A percentile compares a stretch with the other conserved stretches of the same genome.
These are phyloP conservation scores for Criorhina ranunculi DNA, from an alignment of 2,888 invertebrate species.

Conservation along the genomic window DNA sequence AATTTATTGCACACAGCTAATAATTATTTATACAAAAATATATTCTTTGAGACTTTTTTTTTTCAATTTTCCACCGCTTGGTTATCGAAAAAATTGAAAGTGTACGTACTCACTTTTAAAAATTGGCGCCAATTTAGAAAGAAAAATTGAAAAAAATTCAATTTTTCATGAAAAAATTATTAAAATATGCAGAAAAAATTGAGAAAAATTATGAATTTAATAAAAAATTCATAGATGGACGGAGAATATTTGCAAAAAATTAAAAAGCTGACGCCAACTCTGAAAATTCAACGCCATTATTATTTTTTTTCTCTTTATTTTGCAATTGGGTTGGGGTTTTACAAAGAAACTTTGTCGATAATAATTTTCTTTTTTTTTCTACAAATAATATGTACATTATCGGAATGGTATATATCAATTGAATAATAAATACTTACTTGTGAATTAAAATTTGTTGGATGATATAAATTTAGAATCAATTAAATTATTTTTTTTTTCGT, in stretches of 20 bases:
- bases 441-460: no score
- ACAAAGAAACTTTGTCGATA: no score
- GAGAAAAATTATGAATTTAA: constrained; percentile 7
- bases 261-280: constrained; percentile 63
- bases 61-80: background rate
- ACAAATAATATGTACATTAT: no score
- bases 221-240: background rate
- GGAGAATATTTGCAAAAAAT: constrained; percentile 13
- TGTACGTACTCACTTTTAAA: background rate
- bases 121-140: constrained; percentile 60
- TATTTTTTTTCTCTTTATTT: constrained; percentile 2
- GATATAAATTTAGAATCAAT: background rate
- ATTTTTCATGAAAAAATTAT: constrained; percentile 16
- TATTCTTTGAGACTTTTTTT: no score
- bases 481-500: constrained; percentile 6
- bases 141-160: constrained; percentile 13
- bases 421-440: no score
- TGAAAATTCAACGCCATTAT: constrained; percentile 65
- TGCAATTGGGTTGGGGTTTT: no score
- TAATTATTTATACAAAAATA: no score
- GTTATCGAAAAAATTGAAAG: background rate
- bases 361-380: no score
- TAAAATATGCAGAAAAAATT: constrained; percentile 5
- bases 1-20: no score
- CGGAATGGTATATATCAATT: no score